Evolutionary conservation across 2,797 vertebrate genomes (phyloP).

Genomic region (Sebastes matsubarae): DNA sequence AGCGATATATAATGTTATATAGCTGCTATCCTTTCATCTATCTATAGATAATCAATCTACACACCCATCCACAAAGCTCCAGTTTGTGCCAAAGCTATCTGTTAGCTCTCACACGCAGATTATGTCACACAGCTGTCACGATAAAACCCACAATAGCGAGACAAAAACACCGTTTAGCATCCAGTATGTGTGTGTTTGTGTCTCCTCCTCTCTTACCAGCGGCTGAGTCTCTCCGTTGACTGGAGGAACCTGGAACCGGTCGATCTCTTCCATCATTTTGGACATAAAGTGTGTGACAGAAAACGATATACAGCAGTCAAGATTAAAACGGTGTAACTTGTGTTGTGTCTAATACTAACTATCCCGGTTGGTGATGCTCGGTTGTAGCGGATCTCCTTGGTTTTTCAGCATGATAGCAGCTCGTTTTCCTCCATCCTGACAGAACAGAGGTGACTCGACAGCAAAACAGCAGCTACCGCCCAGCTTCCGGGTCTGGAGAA

Average conservation of each 20-base stretch:
- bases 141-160: constrained; percentile 5
- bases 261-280: constrained; percentile 97
- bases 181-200: constrained; percentile 6
- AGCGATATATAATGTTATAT: not conserved
- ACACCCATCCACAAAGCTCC: constrained; percentile 51
- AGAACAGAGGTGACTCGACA: constrained; percentile 93
- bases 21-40: constrained; percentile 19
- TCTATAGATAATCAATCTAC: constrained; percentile 20
- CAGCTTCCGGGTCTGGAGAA: constrained; percentile 85
- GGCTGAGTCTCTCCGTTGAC: constrained; percentile 94
- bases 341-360: constrained; percentile 7
- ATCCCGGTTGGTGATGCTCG: constrained; percentile 27
- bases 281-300: constrained; percentile 10
- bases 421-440: constrained; percentile 79
- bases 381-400: constrained; percentile 35
- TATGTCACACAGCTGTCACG: constrained; percentile 32
- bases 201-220: constrained; percentile 85
- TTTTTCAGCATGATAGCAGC: constrained; percentile 79
- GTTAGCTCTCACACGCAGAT: constrained; percentile 33
- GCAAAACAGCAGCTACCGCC: constrained; percentile 78
- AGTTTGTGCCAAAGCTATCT: constrained; percentile 16
- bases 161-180: not conserved
- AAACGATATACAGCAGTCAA: constrained; percentile 22
- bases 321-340: constrained; percentile 1
- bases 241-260: constrained; percentile 95